Percentiles rank a stretch among this genome's conserved stretches.
Conservation (phyloP, 2,797 vertebrate species). For the Rhinella marina region DNA sequence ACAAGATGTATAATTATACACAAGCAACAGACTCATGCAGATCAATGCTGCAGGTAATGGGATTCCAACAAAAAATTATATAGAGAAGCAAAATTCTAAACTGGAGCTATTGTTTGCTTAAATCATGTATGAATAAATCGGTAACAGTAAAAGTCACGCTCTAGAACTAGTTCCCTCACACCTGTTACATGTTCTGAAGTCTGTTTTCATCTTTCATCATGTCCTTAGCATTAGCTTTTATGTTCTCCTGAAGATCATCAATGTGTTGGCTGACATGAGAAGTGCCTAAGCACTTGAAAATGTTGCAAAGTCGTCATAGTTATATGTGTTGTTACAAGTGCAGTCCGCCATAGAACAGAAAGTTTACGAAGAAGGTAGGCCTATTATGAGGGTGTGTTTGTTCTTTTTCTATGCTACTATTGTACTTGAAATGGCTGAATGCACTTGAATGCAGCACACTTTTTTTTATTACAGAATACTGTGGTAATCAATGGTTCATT, state of each 20-base stretch:
- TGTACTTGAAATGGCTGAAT: constrained; percentile 39
- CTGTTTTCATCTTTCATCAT: neutral
- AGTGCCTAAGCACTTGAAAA: constrained; percentile 1
- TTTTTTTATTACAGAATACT: constrained; percentile 33
- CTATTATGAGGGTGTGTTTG: constrained; percentile 26
- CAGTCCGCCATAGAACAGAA: constrained; percentile 15
- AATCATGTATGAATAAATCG: too few relatives aligned
- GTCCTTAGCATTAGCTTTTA: neutral
- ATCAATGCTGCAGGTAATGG: too few relatives aligned
- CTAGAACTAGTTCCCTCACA: neutral
- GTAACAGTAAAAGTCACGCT: neutral
- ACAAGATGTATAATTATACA: too few relatives aligned
- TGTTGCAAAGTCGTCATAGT: constrained; percentile 29
- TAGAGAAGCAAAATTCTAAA: too few relatives aligned
- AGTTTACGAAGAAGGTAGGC: constrained; percentile 8
- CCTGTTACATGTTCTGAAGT: neutral
- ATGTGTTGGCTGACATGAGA: neutral
- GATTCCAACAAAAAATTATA: too few relatives aligned
- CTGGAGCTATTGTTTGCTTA: too few relatives aligned
- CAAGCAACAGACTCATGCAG: too few relatives aligned
- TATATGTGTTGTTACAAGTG: constrained; percentile 18
- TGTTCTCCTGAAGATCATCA: neutral
- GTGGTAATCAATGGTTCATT: constrained; percentile 19
- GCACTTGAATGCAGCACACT: constrained; percentile 30
- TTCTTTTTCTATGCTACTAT: constrained; percentile 23